phyloP scores from a whole-genome alignment of 37 sponge, comb jelly and placozoan genomes.

The Axinella damicornis region DNA sequence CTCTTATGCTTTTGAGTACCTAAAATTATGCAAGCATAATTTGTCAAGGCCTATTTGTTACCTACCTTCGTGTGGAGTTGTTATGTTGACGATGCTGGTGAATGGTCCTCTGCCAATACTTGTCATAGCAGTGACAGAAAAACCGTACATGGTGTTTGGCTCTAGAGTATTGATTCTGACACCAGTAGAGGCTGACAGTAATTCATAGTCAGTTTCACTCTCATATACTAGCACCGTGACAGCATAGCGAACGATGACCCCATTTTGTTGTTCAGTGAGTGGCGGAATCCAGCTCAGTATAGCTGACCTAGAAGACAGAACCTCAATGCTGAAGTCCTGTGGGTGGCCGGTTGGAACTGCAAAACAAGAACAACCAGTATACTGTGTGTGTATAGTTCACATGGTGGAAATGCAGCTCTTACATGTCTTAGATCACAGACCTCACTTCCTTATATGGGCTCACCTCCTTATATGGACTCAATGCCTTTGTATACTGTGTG shows the following conservation, averaged over 20 bases:
- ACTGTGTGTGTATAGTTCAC: no score
- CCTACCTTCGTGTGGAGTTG: not conserved
- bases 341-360: conserved; percentile 20
- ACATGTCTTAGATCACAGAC: no score
- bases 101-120: conserved; percentile 8
- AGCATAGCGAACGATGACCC: not conserved
- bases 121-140: conserved; percentile 1
- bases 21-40: no score
- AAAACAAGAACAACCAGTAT: not conserved
- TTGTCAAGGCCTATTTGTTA: no score
- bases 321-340: not conserved
- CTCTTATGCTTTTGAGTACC: no score
- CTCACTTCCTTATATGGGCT: no score
- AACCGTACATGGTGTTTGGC: not conserved
- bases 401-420: no score
- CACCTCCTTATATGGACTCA: no score
- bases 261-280: conserved; percentile 20
- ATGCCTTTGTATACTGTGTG: no score
- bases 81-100: not conserved
- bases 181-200: not conserved
- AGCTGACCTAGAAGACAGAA: no score
- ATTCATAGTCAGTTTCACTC: not conserved
- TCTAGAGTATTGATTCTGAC: not conserved
- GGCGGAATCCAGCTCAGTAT: conserved; percentile 13
- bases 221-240: no score